A percentile compares a stretch with the other conserved stretches of the same genome.
Evolutionary conservation across 2,888 invertebrate genomes (phyloP).

Genomic region (Cantharis lateralis): DNA sequence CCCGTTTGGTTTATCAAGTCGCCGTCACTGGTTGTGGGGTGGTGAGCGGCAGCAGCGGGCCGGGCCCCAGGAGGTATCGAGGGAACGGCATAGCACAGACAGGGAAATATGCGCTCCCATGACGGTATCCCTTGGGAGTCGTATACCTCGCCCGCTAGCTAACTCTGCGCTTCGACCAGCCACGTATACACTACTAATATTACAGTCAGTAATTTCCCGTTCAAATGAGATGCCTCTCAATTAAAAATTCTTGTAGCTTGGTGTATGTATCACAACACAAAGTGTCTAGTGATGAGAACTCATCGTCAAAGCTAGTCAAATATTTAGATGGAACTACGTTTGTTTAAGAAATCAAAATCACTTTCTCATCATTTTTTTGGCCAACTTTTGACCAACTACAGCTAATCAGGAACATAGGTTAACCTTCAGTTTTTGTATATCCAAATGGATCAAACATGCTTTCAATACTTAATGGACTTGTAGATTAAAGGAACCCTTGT

Average conservation of each 20-base stretch:
- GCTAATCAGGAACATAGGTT: neutral
- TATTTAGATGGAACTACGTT: neutral
- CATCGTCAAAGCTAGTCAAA: neutral
- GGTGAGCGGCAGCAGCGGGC: conserved; percentile 40
- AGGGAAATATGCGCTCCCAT: conserved; percentile 53
- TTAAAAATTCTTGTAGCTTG: conserved; percentile 23
- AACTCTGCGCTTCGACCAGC: conserved; percentile 42
- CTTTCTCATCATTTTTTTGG: neutral
- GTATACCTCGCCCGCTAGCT: conserved; percentile 48
- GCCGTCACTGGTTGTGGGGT: conserved; percentile 33
- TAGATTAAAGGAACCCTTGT: neutral
- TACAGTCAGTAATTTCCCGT: conserved; percentile 42
- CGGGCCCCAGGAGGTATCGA: conserved; percentile 44
- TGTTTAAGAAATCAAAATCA: neutral
- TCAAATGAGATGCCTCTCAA: conserved; percentile 33
- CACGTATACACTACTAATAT: conserved; percentile 47
- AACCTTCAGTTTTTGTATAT: neutral
- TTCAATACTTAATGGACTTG: neutral
- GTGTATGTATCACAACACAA: conserved; percentile 1
- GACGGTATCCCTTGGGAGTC: conserved; percentile 49
- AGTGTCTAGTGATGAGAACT: neutral
- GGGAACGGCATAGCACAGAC: conserved; percentile 47
- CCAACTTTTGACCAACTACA: neutral
- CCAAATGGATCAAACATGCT: neutral
- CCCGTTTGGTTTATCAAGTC: conserved; percentile 12